A percentile compares a stretch with the other conserved stretches of the same genome.
These are phyloP conservation scores for Argya squamiceps DNA, from an alignment of 2,797 vertebrate species.

Conservation along the genomic window DNA sequence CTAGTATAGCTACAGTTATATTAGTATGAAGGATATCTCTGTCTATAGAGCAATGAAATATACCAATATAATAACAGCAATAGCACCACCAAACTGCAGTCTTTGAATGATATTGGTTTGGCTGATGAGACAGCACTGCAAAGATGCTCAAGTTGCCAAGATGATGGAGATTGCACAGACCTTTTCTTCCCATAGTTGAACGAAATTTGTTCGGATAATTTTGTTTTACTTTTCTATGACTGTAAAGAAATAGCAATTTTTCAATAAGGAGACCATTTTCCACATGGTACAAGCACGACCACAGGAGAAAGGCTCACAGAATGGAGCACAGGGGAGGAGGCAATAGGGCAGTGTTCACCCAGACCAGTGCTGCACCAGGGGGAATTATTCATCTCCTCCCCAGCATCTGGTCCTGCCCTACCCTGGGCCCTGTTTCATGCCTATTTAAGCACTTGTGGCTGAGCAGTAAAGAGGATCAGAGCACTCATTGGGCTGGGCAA, in stretches of 20 bases:
- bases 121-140: neutral
- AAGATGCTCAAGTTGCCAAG: neutral
- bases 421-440: fast-evolving
- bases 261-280: neutral
- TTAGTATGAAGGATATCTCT: neutral
- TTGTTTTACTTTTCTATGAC: neutral
- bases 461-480: neutral
- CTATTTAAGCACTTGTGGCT: neutral
- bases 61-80: neutral
- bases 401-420: neutral
- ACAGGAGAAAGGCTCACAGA: neutral
- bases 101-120: neutral
- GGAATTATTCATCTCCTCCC: neutral
- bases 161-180: neutral
- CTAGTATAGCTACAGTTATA: neutral
- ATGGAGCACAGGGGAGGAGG: fast-evolving
- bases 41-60: neutral
- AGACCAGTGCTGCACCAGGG: neutral
- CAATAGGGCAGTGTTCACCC: fast-evolving
- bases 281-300: fast-evolving
- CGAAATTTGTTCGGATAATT: neutral
- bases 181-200: neutral
- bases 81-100: neutral
- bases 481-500: neutral
- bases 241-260: neutral